Percentiles rank a stretch among this genome's conserved stretches.
Evolutionary conservation across 2,113 vertebrate species (phyloP).

Genomic region (Ceratotherium simum): DNA sequence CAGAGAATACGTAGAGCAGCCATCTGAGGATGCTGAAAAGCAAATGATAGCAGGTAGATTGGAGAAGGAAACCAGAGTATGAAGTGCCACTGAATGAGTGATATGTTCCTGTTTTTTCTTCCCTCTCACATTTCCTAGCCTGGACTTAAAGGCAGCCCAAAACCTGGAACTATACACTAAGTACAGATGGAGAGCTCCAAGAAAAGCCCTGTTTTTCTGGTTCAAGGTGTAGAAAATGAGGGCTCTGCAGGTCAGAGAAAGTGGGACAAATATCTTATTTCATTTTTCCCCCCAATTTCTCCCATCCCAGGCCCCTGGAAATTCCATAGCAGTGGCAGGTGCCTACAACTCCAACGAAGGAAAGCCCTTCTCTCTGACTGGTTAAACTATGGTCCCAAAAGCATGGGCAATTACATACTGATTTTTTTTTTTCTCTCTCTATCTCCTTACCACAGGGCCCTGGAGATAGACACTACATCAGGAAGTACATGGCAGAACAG

Average conservation of each 20-base stretch:
- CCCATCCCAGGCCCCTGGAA: background rate
- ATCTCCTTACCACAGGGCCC: background rate
- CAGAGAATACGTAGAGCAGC: background rate
- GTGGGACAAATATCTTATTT: background rate
- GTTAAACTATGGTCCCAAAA: background rate
- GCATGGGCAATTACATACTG: background rate
- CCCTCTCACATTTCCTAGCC: background rate
- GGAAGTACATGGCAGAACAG: background rate
- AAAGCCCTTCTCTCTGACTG: background rate
- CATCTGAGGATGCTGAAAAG: background rate
- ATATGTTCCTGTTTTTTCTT: background rate
- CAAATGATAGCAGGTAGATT: background rate
- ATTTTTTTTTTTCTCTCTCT: background rate
- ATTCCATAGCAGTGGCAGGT: background rate
- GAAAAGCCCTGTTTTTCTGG: background rate
- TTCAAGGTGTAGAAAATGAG: background rate
- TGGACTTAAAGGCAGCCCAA: background rate
- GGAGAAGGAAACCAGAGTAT: background rate
- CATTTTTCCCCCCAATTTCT: too few relatives aligned
- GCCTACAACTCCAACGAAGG: background rate
- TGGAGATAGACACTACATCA: background rate
- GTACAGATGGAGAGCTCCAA: background rate
- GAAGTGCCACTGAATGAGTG: background rate
- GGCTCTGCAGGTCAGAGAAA: background rate
- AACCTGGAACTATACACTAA: background rate